Evolutionary conservation across 2,888 invertebrate genomes (phyloP).

Genomic region (Plebejus argus): DNA sequence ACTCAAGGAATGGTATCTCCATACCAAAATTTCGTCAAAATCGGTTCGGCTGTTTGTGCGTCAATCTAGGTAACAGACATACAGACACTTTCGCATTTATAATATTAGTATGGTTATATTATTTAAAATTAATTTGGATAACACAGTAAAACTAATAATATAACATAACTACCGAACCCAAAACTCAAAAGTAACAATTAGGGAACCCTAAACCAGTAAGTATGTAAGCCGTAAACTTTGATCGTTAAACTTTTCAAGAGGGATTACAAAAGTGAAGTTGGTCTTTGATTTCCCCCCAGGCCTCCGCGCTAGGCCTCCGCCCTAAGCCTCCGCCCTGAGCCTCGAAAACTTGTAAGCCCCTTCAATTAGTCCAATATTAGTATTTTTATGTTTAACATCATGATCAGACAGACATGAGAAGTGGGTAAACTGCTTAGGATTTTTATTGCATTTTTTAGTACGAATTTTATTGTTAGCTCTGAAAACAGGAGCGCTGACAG

Average conservation of each 20-base stretch:
- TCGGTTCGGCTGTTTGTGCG: too few relatives aligned
- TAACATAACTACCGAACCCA: neutral
- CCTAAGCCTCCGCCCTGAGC: neutral
- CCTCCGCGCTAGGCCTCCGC: neutral
- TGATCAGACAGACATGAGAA: too few relatives aligned
- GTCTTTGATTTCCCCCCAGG: neutral
- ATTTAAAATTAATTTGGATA: too few relatives aligned
- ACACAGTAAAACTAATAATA: neutral
- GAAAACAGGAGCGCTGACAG: too few relatives aligned
- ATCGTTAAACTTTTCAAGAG: neutral
- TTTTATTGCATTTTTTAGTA: too few relatives aligned
- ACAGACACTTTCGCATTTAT: too few relatives aligned
- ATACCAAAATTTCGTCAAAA: too few relatives aligned
- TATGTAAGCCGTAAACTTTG: conserved; percentile 3
- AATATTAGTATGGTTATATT: too few relatives aligned
- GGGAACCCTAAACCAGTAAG: neutral
- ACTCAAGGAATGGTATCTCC: too few relatives aligned
- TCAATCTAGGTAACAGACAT: too few relatives aligned
- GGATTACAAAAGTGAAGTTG: neutral
- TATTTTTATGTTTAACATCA: neutral
- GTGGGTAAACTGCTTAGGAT: too few relatives aligned
- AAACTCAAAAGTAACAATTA: neutral
- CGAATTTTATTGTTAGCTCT: too few relatives aligned
- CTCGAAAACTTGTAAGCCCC: neutral
- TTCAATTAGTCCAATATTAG: neutral